These are phyloP conservation scores for Himalopsyche anomala DNA, from an alignment of 2,888 invertebrate genomes.

Conservation along the genomic window DNA sequence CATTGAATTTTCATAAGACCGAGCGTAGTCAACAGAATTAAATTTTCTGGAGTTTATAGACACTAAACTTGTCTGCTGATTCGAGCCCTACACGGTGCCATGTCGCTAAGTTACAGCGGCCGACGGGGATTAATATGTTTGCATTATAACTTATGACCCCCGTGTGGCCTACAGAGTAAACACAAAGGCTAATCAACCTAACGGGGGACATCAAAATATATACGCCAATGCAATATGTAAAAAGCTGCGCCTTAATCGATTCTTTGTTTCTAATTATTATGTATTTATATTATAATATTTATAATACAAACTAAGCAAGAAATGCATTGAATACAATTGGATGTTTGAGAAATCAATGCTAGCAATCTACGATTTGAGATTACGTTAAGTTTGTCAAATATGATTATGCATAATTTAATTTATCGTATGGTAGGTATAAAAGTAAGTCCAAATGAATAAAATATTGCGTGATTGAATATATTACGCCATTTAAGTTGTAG, in stretches of 20 bases:
- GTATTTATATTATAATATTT: too few species aligned
- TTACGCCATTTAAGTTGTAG: not conserved
- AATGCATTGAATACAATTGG: not conserved
- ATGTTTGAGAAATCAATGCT: not conserved
- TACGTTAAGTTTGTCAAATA: not conserved
- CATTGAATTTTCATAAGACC: too few species aligned
- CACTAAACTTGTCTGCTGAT: too few species aligned
- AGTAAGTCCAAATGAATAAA: not conserved
- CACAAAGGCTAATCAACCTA: constrained; percentile 3
- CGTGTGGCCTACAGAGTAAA: not conserved
- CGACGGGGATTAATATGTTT: too few species aligned
- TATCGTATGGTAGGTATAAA: not conserved
- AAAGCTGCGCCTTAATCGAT: not conserved
- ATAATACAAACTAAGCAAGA: not conserved
- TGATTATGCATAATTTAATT: not conserved
- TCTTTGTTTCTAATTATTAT: not conserved
- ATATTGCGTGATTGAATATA: constrained; percentile 10
- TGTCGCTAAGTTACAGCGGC: too few species aligned
- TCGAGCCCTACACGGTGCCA: too few species aligned
- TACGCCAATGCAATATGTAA: not conserved
- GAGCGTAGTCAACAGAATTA: too few species aligned
- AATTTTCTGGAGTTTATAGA: too few species aligned
- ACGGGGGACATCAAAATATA: not conserved
- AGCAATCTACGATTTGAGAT: not conserved
- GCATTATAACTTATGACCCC: constrained; percentile 4